Evolutionary conservation across 2,797 vertebrate species (phyloP).

Genomic region (Potorous gilbertii): DNA sequence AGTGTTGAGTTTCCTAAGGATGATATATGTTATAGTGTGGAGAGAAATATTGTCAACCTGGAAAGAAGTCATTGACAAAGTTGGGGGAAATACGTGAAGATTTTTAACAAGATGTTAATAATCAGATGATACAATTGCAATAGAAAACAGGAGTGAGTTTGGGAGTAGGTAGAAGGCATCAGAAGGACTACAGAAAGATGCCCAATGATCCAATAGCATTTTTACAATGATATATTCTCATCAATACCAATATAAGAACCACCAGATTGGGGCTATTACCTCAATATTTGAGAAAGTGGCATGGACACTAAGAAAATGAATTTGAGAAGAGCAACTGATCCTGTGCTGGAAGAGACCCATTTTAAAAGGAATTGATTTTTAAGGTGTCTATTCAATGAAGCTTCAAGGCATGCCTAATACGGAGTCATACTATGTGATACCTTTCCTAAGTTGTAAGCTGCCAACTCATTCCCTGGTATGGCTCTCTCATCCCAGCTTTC

Average conservation of each 20-base stretch:
- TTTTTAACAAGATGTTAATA: neutral
- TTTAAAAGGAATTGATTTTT: neutral
- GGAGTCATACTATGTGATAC: neutral
- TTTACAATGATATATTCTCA: neutral
- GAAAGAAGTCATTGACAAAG: neutral
- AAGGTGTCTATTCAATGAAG: neutral
- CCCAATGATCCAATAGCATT: neutral
- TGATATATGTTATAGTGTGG: fast-evolving
- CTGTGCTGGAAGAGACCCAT: neutral
- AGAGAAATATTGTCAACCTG: neutral
- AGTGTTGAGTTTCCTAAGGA: neutral
- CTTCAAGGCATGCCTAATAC: neutral
- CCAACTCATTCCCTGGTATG: neutral
- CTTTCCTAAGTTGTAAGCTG: neutral
- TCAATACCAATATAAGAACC: neutral
- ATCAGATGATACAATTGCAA: neutral
- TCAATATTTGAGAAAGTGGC: neutral
- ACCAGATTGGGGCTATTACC: neutral
- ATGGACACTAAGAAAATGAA: neutral
- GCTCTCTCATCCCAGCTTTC: neutral
- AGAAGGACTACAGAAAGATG: neutral
- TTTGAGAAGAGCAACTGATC: neutral
- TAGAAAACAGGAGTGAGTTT: neutral
- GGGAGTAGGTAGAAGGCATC: neutral
- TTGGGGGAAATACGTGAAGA: neutral